Conservation (phyloP, 2,797 vertebrate species). For the Australoheros facetus region DNA sequence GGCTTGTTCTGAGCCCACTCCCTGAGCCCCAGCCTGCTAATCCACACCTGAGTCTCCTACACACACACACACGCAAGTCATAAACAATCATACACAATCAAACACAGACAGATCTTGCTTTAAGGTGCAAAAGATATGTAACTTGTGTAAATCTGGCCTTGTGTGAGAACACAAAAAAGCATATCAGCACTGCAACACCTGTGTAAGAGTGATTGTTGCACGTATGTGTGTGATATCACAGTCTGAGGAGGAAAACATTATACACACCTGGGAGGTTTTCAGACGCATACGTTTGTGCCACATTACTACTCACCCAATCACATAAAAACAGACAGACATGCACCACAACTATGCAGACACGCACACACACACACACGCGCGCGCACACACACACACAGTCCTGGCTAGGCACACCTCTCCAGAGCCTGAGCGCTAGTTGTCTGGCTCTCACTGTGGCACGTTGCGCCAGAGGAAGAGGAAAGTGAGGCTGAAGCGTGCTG, state of each 20-base stretch:
- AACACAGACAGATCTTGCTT: conserved; percentile 33
- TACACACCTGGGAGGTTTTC: conserved; percentile 62
- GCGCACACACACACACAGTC: conserved; percentile 5
- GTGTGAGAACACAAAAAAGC: conserved; percentile 64
- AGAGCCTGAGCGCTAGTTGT: conserved; percentile 45
- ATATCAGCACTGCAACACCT: conserved; percentile 71
- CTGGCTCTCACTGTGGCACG: conserved; percentile 56
- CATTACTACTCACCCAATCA: conserved; percentile 50
- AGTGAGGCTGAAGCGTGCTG: conserved; percentile 36
- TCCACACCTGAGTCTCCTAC: conserved; percentile 73
- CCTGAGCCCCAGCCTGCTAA: conserved; percentile 67
- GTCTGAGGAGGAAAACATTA: conserved; percentile 45
- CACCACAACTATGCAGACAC: neutral
- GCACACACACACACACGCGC: conserved; percentile 5
- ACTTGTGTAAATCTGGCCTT: conserved; percentile 48
- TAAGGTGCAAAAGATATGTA: conserved; percentile 60
- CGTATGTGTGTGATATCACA: conserved; percentile 52
- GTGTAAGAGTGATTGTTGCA: conserved; percentile 48
- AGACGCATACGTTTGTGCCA: conserved; percentile 41
- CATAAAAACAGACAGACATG: conserved; percentile 27
- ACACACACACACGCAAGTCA: neutral
- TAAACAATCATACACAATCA: conserved; percentile 8
- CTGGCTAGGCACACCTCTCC: conserved; percentile 42
- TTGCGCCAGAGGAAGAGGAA: conserved; percentile 50
- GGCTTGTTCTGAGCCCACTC: conserved; percentile 61